Base-by-base conservation (phyloP, 1,140 invertebrate species). In the Ylistrum balloti region DNA sequence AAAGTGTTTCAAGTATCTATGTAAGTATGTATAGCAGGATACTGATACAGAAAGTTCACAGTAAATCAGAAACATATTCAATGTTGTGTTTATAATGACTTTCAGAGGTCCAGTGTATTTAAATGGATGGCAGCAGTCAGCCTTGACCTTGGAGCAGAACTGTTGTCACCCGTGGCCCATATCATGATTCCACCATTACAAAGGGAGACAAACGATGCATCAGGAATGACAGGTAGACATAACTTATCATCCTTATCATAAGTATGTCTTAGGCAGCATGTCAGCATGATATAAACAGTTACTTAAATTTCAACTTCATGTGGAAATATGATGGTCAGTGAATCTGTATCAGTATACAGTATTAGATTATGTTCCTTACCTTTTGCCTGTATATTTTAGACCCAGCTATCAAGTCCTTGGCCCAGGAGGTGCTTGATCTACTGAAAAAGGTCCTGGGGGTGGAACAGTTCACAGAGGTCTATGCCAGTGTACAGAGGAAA, bases 91-190 rank as follows among this genome's bases (percentile, higher is more conserved):
- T n/a, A n/a, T n/a, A n/a, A n/a, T n/a, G n/a, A n/a, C 20, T 13
- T 95, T n/a, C 91, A 98, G 97, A 96, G 98, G 91, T 97, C 96
- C 22, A 97, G 97, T 89, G 96, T 97, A 28, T 98, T 98, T 90
- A 97, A 98, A 91, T 98, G 97, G 95, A 97, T 98, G n/a, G 98
- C 97, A 38, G 97, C 97, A 0, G 92, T 98, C 17, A 94, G 97
- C 32, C 95, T 97, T 7, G 97, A 97, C 74, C 95, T 98, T 17
- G 97, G 97, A 9, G 91, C 97, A 33, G 96, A 97, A 0, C 95
- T 96, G 45, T 92, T 98, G 10, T 93, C 96, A 0, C 94, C 96
- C 1, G 93, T 97, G 87, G 93, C 97, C 22, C 96, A 96, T 88
- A 96, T 97, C 87, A 96, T 98, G 20, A 95, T 98, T 90, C 97